A percentile compares a stretch with the other conserved stretches of the same genome.
Evolutionary conservation across 2,888 invertebrate genomes (phyloP).

Genomic region (Polylopha cassiicola): DNA sequence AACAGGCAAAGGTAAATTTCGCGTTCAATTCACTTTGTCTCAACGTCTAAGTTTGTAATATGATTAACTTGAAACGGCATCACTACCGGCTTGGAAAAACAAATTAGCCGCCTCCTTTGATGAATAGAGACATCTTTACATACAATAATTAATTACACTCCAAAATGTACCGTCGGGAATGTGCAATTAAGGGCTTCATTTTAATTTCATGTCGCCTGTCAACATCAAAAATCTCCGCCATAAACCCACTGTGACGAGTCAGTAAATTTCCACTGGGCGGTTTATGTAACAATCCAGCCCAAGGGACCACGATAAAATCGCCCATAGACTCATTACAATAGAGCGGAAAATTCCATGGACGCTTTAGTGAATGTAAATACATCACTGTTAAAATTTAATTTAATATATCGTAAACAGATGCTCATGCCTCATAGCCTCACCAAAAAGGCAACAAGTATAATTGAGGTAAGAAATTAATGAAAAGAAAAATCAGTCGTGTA

Average conservation of each 20-base stretch:
- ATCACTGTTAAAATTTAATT: conserved; percentile 32
- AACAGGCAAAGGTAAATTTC: too few relatives aligned
- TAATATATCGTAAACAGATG: conserved; percentile 38
- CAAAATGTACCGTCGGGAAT: conserved; percentile 18
- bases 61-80: too few relatives aligned
- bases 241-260: conserved; percentile 29
- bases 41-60: too few relatives aligned
- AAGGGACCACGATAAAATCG: conserved; percentile 21
- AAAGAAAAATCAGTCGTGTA: too few relatives aligned
- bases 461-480: too few relatives aligned
- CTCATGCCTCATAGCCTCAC: conserved; percentile 30
- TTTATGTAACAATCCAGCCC: conserved; percentile 30
- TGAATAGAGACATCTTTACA: too few relatives aligned
- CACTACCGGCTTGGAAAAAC: too few relatives aligned
- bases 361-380: conserved; percentile 23
- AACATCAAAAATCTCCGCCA: conserved; percentile 34
- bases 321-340: conserved; percentile 22
- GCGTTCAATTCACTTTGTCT: too few relatives aligned
- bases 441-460: conserved; percentile 21
- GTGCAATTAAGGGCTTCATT: conserved; percentile 26
- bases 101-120: too few relatives aligned
- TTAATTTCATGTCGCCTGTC: conserved; percentile 34
- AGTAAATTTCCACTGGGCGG: conserved; percentile 31
- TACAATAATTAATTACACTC: too few relatives aligned
- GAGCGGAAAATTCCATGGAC: conserved; percentile 22